Conservation (phyloP, 2,797 vertebrate genomes). For the Hemibagrus guttatus region DNA sequence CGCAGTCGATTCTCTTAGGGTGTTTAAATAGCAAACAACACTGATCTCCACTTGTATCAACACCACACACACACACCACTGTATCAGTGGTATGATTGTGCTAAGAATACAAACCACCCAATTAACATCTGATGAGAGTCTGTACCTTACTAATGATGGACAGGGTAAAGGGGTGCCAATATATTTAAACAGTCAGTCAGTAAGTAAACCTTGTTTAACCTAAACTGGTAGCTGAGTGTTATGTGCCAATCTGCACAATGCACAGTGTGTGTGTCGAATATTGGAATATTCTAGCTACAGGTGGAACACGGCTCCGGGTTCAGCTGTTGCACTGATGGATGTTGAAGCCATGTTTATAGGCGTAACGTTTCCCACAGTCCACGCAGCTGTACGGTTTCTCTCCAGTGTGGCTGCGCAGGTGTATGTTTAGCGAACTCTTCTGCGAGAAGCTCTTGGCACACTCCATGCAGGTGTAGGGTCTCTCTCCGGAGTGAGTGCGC, state of each 20-base stretch:
- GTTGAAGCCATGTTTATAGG: conserved; percentile 79
- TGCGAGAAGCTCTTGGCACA: conserved; percentile 80
- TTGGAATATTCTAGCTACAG: not conserved
- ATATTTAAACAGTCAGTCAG: not conserved
- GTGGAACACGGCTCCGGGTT: not conserved
- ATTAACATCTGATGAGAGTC: not conserved
- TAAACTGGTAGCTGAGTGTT: conserved; percentile 17
- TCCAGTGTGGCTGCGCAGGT: conserved; percentile 77
- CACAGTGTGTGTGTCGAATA: conserved; percentile 40
- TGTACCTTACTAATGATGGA: not conserved
- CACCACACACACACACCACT: not conserved
- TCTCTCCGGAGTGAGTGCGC: conserved; percentile 79
- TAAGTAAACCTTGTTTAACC: not conserved
- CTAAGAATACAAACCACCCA: not conserved
- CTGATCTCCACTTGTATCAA: too few species aligned
- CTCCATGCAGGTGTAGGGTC: conserved; percentile 76
- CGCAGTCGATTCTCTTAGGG: not conserved
- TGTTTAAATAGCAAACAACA: not conserved
- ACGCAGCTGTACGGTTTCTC: conserved; percentile 81
- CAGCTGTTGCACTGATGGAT: conserved; percentile 76
- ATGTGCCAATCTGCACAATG: conserved; percentile 15
- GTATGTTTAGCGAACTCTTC: conserved; percentile 80
- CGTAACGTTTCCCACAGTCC: conserved; percentile 79
- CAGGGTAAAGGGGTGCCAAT: not conserved
- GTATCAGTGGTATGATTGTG: not conserved